These are phyloP conservation scores for Tipula lateralis DNA, from an alignment of 2,888 invertebrate genomes.

Conservation along the genomic window DNA sequence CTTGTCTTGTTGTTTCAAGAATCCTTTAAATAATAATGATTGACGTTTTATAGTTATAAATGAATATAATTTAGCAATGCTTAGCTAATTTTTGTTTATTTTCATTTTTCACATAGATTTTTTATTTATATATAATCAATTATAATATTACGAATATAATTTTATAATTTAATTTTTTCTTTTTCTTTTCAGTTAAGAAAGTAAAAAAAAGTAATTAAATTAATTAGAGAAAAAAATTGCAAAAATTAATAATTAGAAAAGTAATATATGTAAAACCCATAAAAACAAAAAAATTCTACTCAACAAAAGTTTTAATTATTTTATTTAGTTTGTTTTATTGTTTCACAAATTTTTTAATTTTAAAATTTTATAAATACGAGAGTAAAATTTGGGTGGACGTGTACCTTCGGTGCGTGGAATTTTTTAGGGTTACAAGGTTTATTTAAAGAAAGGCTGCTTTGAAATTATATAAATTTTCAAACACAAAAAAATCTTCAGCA, in stretches of 20 bases:
- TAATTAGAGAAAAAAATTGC: slow-evolving; percentile 27
- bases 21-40: too few relatives aligned
- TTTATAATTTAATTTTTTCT: slow-evolving; percentile 24
- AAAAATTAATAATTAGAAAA: slow-evolving; percentile 26
- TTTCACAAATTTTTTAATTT: neutral
- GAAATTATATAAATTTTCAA: neutral
- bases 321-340: neutral
- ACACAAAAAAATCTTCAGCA: neutral
- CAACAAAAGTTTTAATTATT: neutral
- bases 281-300: slow-evolving; percentile 1
- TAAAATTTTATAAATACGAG: neutral
- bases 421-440: neutral
- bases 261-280: slow-evolving; percentile 1
- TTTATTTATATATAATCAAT: neutral
- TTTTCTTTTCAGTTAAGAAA: slow-evolving; percentile 30
- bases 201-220: slow-evolving; percentile 13
- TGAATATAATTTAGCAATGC: neutral
- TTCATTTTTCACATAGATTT: neutral
- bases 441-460: neutral
- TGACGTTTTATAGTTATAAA: too few relatives aligned
- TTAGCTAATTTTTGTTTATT: slow-evolving; percentile 11
- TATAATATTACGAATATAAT: neutral
- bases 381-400: neutral
- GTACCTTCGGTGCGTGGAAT: neutral
- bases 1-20: too few relatives aligned